Base-by-base conservation (phyloP, 2,113 vertebrate genomes). In the Phrynosoma platyrhinos region DNA sequence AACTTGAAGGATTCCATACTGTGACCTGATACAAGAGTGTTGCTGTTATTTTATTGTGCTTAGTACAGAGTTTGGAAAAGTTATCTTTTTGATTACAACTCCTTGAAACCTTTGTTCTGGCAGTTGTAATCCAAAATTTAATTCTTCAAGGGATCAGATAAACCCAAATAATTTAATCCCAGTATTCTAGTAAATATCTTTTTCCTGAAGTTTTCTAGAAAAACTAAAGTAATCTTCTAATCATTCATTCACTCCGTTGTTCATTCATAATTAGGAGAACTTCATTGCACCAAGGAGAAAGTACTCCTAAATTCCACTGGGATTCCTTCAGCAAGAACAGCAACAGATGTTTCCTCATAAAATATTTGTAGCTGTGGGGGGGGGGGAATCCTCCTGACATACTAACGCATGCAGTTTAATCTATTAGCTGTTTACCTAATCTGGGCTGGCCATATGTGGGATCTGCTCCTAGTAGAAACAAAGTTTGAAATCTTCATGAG, bases 141-240 rank as follows among this genome's bases (percentile, higher is more conserved):
- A 62, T 5, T 79, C 47, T 79, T 25, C 42, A 53, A 62, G 79
- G 82, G 71, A 89, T n/a, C 42, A 21, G 0, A 0, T 76, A 80
- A 58, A 62, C 77, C 78, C n/a, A 86, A 47, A 64, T 58, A 84
- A 89, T 88, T 86, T 90, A 82, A 86, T 94, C 88, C 68, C 86
- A 47, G 4, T 27, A 79, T 53, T 5, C 8, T 75, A 42, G 47
- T 83, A 83, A 82, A 83, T 84, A 69, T 23, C 62, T 83, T 83
- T 4, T 9, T 53, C 14, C 2, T 69, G 62, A 52, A 78, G 23
- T 78, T n/a, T 83, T 27, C 58, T 47, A 14, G 30, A 40, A 79
- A 74, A 47, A 12, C 74, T 21, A 55, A 90, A 83, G 62, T 25
- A 36, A 18, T 52, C 21, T 88, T 9, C 62, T 87, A 52, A 75